Conservation (phyloP, 2,113 vertebrate species). For the Tauraco erythrolophus region DNA sequence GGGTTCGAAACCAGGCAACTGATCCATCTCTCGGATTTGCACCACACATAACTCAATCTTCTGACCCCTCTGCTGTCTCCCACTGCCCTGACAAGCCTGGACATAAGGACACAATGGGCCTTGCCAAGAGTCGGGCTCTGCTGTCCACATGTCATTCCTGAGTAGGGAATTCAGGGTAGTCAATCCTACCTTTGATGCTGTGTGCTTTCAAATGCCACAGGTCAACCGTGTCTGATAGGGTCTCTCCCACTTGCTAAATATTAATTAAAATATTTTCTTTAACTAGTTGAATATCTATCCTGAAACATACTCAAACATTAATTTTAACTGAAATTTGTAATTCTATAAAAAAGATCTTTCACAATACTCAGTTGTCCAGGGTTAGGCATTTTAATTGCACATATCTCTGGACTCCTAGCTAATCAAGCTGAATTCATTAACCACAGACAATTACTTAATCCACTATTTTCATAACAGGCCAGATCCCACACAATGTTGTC, state of each 20-base stretch:
- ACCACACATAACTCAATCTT: background rate
- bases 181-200: background rate
- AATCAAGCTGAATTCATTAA: background rate
- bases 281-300: background rate
- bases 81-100: background rate
- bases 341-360: background rate
- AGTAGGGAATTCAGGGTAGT: background rate
- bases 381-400: background rate
- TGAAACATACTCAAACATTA: background rate
- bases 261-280: background rate
- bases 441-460: slow-evolving; percentile 16
- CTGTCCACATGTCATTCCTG: background rate
- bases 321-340: background rate
- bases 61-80: background rate
- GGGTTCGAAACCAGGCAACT: background rate
- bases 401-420: background rate
- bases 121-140: background rate
- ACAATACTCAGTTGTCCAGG: background rate
- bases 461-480: background rate
- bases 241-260: background rate
- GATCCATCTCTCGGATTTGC: background rate
- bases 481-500: background rate
- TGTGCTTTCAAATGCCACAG: background rate
- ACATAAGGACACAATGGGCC: accelerated
- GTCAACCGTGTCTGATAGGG: accelerated